Conservation (phyloP, 2,113 vertebrate genomes). For the Laterallus jamaicensis region DNA sequence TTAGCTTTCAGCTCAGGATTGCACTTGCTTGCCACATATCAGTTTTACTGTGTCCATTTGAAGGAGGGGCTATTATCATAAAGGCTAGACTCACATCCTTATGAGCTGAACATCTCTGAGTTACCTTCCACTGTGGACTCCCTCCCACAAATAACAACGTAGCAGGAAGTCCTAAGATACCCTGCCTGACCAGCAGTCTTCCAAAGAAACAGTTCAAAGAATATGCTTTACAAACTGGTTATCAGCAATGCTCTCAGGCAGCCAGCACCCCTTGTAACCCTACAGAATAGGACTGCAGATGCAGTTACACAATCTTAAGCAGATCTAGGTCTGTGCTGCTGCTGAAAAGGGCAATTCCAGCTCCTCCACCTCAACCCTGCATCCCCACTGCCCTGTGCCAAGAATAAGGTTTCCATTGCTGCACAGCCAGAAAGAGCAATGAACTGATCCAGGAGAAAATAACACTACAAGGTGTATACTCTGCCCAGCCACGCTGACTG, state of each 20-base stretch:
- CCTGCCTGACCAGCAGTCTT: not conserved
- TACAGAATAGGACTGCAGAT: not conserved
- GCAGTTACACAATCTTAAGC: not conserved
- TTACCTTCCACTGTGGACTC: not conserved
- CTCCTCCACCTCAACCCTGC: not conserved
- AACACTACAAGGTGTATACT: fast-evolving
- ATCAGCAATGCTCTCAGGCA: not conserved
- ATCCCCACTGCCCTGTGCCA: not conserved
- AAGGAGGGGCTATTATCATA: not conserved
- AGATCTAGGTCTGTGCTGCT: not conserved
- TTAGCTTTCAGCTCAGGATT: not conserved
- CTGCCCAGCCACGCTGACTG: not conserved
- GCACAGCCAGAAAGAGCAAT: not conserved
- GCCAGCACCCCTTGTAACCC: not conserved
- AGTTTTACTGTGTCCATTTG: not conserved
- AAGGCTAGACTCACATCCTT: not conserved
- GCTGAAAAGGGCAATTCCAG: not conserved
- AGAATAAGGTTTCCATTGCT: not conserved
- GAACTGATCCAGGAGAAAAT: not conserved
- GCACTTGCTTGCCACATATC: not conserved
- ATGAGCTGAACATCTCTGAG: not conserved
- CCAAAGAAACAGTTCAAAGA: not conserved
- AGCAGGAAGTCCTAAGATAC: not conserved
- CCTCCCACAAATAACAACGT: not conserved
- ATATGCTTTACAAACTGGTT: not conserved